Conservation (phyloP, 2,113 vertebrate genomes). For the Progne subis region DNA sequence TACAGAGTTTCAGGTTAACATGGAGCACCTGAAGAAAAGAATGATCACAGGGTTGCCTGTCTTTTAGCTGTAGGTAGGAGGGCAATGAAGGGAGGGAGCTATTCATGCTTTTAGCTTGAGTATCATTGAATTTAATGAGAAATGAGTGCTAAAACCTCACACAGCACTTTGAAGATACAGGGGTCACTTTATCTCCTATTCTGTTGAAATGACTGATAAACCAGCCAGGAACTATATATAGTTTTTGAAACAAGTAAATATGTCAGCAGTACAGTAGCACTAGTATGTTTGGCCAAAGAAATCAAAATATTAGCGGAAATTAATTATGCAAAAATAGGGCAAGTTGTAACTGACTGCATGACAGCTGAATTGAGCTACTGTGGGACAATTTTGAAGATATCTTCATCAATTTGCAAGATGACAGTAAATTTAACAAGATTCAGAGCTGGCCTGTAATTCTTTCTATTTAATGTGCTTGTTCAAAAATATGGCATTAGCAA, state of each 20-base stretch:
- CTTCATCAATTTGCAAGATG: neutral
- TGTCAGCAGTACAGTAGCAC: neutral
- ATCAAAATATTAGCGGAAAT: neutral
- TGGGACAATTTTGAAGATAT: neutral
- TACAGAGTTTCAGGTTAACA: constrained; percentile 34
- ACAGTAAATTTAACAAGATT: neutral
- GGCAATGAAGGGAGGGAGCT: neutral
- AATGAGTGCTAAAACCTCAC: neutral
- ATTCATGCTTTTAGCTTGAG: constrained; percentile 13
- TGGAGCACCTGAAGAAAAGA: neutral
- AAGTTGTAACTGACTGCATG: neutral
- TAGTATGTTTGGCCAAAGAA: neutral
- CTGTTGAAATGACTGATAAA: neutral
- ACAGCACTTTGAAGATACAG: neutral
- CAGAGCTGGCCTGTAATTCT: neutral
- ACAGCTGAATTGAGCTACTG: neutral
- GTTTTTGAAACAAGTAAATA: constrained; percentile 4
- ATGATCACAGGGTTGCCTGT: constrained; percentile 31
- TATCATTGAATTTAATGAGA: constrained; percentile 37
- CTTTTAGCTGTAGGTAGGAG: neutral
- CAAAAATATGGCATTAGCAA: neutral
- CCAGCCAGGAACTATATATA: neutral
- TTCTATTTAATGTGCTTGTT: neutral
- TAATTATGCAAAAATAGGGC: neutral
- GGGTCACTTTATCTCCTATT: neutral